Evolutionary conservation across 2,888 invertebrate species (phyloP).

Genomic region (Scaptomyza flava): DNA sequence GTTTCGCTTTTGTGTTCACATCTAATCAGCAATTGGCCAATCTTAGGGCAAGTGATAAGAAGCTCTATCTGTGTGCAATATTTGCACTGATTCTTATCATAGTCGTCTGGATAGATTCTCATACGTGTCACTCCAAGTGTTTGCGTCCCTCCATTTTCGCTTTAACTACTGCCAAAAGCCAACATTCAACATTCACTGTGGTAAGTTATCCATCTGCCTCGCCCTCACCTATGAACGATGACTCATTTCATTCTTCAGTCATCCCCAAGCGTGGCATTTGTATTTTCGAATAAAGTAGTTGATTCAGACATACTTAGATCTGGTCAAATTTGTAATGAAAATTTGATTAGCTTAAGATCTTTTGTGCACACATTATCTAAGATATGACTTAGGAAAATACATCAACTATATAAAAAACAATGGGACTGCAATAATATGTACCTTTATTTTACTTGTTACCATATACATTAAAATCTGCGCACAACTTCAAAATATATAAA

Average conservation of each 20-base stretch:
- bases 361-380: neutral
- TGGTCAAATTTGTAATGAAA: neutral
- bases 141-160: neutral
- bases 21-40: constrained; percentile 53
- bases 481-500: neutral
- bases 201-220: constrained; percentile 23
- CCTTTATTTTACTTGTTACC: neutral
- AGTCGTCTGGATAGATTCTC: constrained; percentile 3
- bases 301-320: neutral
- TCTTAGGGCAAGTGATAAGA: constrained; percentile 31
- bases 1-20: constrained; percentile 1
- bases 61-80: constrained; percentile 29
- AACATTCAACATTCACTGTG: constrained; percentile 20
- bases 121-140: constrained; percentile 15
- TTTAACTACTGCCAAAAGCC: constrained; percentile 24
- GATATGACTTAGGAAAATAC: neutral
- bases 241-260: constrained; percentile 12
- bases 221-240: constrained; percentile 13
- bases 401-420: neutral
- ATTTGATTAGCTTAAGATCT: neutral
- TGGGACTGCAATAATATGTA: neutral
- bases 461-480: neutral
- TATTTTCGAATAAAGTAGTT: neutral
- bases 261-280: neutral
- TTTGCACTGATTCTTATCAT: constrained; percentile 47